Percentiles rank a stretch among this genome's conserved stretches.
Conservation (phyloP, 2,888 invertebrate genomes). For the Eristalis intricaria region DNA sequence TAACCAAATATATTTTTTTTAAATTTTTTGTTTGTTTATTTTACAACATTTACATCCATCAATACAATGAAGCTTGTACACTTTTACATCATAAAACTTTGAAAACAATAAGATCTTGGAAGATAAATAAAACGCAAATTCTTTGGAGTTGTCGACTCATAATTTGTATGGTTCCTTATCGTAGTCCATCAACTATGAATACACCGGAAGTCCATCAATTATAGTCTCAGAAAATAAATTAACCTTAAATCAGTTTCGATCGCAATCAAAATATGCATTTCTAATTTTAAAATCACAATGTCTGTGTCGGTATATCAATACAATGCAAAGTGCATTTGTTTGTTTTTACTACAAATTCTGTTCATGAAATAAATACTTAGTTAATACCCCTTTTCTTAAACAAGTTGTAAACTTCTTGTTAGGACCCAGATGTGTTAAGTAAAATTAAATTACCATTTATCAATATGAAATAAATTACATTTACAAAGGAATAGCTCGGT, state of each 20-base stretch:
- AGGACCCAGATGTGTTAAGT: constrained; percentile 19
- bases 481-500: constrained; percentile 43
- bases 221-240: not conserved
- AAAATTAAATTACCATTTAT: constrained; percentile 27
- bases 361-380: constrained; percentile 35
- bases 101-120: not conserved
- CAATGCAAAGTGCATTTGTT: not conserved
- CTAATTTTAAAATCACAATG: constrained; percentile 56
- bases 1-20: not conserved
- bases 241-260: not conserved
- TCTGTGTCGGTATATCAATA: not conserved
- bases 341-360: not conserved
- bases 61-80: constrained; percentile 23
- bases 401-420: constrained; percentile 16
- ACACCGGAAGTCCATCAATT: not conserved
- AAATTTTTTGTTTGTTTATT: constrained; percentile 11
- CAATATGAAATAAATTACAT: constrained; percentile 38
- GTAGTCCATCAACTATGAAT: not conserved
- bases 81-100: not conserved
- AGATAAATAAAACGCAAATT: constrained; percentile 25
- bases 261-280: not conserved
- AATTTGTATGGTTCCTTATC: not conserved
- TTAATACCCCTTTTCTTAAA: constrained; percentile 22
- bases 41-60: constrained; percentile 36
- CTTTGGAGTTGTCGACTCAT: constrained; percentile 13